Conservation (phyloP, 2,113 vertebrate genomes). For the Albula goreensis region DNA sequence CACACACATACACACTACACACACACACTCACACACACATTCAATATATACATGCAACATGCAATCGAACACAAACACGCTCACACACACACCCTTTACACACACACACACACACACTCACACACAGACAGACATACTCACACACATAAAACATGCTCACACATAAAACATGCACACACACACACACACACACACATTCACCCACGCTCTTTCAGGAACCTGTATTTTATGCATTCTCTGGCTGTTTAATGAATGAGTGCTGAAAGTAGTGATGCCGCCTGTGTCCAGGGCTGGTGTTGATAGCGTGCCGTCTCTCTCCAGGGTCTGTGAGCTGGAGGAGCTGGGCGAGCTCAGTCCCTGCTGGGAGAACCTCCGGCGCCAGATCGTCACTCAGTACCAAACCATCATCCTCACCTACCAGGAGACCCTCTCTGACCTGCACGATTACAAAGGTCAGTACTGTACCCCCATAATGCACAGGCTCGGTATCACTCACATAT, state of each 20-base stretch:
- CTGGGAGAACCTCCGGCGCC: constrained; percentile 92
- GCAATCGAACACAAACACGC: neutral
- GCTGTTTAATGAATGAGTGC: no score
- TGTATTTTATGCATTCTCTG: no score
- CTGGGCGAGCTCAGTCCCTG: constrained; percentile 93
- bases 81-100: neutral
- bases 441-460: constrained; percentile 86
- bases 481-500: neutral
- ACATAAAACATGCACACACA: no score
- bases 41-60: neutral
- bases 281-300: neutral
- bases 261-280: neutral
- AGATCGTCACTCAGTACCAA: constrained; percentile 96
- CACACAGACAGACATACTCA: no score
- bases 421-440: constrained; percentile 87
- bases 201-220: neutral
- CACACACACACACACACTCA: no score
- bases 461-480: neutral
- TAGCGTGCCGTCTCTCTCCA: constrained; percentile 39
- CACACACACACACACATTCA: neutral
- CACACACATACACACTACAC: neutral
- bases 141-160: no score
- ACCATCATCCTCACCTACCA: constrained; percentile 88
- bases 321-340: constrained; percentile 91
- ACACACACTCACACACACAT: neutral